Evolutionary conservation across 2,113 vertebrate species (phyloP).

Genomic region (Tauraco erythrolophus): DNA sequence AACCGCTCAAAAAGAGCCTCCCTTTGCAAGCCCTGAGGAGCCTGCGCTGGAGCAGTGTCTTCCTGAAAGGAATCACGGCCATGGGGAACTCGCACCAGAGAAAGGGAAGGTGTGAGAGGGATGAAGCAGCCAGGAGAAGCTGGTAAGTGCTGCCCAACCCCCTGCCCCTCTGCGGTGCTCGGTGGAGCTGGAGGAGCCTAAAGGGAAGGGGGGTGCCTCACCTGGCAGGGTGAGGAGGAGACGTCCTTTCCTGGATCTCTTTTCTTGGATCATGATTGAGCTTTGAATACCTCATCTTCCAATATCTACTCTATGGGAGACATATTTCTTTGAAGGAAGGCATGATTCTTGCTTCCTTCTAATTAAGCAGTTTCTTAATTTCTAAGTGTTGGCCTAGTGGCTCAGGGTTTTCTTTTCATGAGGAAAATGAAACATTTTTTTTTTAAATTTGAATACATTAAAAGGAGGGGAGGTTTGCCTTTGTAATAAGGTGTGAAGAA

Average conservation of each 20-base stretch:
- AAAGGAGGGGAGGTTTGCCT: rapidly evolving
- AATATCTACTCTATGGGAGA: background rate
- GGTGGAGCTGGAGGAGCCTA: rapidly evolving
- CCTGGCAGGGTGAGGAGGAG: rapidly evolving
- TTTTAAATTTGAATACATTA: background rate
- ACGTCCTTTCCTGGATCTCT: background rate
- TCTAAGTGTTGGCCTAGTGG: background rate
- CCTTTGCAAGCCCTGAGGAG: rapidly evolving
- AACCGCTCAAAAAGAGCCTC: background rate
- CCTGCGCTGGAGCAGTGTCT: rapidly evolving
- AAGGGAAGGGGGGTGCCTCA: rapidly evolving
- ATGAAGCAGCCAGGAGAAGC: rapidly evolving
- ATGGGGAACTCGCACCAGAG: rapidly evolving
- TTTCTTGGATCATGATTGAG: background rate
- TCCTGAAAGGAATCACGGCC: rapidly evolving
- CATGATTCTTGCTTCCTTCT: background rate
- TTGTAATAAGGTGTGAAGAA: background rate
- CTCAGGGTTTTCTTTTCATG: background rate
- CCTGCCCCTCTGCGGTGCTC: rapidly evolving
- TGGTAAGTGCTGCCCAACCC: rapidly evolving
- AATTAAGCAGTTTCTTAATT: background rate
- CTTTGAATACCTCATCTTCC: background rate
- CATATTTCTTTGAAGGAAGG: background rate
- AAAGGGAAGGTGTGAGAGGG: background rate
- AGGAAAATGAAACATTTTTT: background rate